Evolutionary conservation across 1,140 invertebrate genomes (phyloP).

Genomic region (Drosophila nigromelanica): DNA sequence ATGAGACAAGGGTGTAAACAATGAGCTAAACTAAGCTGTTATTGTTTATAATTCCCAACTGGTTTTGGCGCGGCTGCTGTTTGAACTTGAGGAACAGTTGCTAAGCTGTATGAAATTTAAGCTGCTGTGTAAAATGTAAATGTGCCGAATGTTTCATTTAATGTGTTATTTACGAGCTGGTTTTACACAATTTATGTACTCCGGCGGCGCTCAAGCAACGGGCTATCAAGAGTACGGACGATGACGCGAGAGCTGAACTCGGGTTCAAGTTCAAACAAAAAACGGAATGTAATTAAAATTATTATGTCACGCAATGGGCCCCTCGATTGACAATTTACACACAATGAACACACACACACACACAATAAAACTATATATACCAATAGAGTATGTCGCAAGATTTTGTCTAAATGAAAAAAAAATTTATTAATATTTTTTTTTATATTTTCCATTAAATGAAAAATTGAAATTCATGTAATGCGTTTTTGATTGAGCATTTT

Average conservation of each 20-base stretch:
- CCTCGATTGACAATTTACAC: slow-evolving; percentile 35
- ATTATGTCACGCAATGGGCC: slow-evolving; percentile 69
- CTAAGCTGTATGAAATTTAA: background rate
- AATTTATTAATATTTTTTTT: slow-evolving; percentile 22
- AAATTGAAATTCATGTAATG: slow-evolving; percentile 75
- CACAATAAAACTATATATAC: slow-evolving; percentile 6
- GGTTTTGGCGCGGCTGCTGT: background rate
- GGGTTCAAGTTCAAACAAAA: slow-evolving; percentile 65
- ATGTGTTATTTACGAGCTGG: slow-evolving; percentile 57
- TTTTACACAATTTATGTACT: slow-evolving; percentile 51
- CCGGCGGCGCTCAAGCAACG: slow-evolving; percentile 21
- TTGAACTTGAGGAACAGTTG: background rate
- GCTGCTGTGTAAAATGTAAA: slow-evolving; percentile 3
- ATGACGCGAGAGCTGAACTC: slow-evolving; percentile 54
- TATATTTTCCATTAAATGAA: slow-evolving; percentile 41
- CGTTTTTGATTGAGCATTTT: slow-evolving; percentile 75
- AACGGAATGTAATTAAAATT: slow-evolving; percentile 70
- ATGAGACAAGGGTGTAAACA: too few relatives aligned
- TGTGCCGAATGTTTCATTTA: slow-evolving; percentile 30
- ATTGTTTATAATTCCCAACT: background rate
- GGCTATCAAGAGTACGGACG: slow-evolving; percentile 19
- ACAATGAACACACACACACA: slow-evolving; percentile 7
- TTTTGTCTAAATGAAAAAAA: slow-evolving; percentile 7
- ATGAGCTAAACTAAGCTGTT: too few relatives aligned
- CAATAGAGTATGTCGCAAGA: slow-evolving; percentile 46